These are phyloP conservation scores for Sicus ferrugineus DNA, from an alignment of 2,888 invertebrate genomes.

Conservation along the genomic window DNA sequence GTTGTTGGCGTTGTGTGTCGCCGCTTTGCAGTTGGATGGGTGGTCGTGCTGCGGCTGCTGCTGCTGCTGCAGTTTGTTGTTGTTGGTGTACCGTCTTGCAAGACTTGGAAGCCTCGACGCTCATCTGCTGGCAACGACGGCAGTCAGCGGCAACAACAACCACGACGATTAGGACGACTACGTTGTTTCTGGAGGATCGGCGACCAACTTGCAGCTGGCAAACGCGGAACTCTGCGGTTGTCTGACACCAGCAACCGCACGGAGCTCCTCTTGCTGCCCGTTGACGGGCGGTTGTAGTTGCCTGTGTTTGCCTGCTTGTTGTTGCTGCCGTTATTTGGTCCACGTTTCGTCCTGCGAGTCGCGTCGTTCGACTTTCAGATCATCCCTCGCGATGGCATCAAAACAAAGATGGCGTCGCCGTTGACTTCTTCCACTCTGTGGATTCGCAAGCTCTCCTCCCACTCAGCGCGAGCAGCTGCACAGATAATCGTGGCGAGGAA, in stretches of 20 bases:
- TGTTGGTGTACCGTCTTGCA: not conserved
- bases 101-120: slow-evolving; percentile 23
- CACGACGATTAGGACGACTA: slow-evolving; percentile 18
- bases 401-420: slow-evolving; percentile 31
- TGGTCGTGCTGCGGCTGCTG: not conserved
- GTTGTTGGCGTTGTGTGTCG: not conserved
- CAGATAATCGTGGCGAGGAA: slow-evolving; percentile 24
- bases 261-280: slow-evolving; percentile 1
- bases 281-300: not conserved
- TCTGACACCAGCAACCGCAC: slow-evolving; percentile 25
- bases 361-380: slow-evolving; percentile 11
- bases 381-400: slow-evolving; percentile 22
- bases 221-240: slow-evolving; percentile 30
- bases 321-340: slow-evolving; percentile 1
- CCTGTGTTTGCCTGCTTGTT: slow-evolving; percentile 21
- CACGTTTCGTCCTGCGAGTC: not conserved
- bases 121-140: slow-evolving; percentile 29
- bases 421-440: not conserved
- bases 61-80: not conserved
- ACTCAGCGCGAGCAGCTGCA: slow-evolving; percentile 4
- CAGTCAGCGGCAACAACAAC: slow-evolving; percentile 23
- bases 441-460: slow-evolving; percentile 21
- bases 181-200: slow-evolving; percentile 6
- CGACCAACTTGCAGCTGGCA: not conserved
- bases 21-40: not conserved